Conservation (phyloP, 2,113 vertebrate genomes). For the Siphamia tubifer region DNA sequence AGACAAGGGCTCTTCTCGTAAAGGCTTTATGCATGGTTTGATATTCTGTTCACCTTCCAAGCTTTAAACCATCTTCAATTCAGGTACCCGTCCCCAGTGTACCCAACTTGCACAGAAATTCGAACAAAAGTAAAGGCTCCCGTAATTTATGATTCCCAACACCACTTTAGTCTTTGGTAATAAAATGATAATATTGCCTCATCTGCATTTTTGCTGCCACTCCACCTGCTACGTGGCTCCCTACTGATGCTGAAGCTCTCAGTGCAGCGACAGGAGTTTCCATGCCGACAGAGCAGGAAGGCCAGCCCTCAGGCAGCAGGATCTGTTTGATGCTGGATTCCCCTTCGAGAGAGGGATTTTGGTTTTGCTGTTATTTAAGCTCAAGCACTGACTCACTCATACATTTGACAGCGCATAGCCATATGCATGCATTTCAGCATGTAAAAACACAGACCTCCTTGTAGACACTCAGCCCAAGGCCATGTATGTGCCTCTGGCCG, state of each 20-base stretch:
- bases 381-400: constrained; percentile 26
- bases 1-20: too few relatives aligned
- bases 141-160: constrained; percentile 23
- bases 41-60: constrained; percentile 28
- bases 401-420: constrained; percentile 14
- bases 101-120: constrained; percentile 2
- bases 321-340: constrained; percentile 55
- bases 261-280: constrained; percentile 38
- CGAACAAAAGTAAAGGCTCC: neutral
- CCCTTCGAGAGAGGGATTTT: constrained; percentile 27
- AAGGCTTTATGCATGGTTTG: constrained; percentile 9
- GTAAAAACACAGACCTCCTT: neutral
- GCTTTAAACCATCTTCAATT: constrained; percentile 21
- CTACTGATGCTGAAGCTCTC: constrained; percentile 39
- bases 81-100: constrained; percentile 7
- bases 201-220: constrained; percentile 30
- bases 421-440: constrained; percentile 7
- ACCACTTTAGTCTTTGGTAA: constrained; percentile 28
- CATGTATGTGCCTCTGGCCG: constrained; percentile 43
- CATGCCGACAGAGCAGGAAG: constrained; percentile 35
- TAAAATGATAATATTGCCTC: constrained; percentile 37
- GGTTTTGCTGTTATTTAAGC: constrained; percentile 32
- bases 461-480: constrained; percentile 29
- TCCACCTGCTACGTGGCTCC: constrained; percentile 32
- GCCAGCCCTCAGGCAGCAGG: constrained; percentile 48